These are phyloP conservation scores for Sebastes taczanowskii DNA, from an alignment of 2,797 vertebrate genomes.

Conservation along the genomic window DNA sequence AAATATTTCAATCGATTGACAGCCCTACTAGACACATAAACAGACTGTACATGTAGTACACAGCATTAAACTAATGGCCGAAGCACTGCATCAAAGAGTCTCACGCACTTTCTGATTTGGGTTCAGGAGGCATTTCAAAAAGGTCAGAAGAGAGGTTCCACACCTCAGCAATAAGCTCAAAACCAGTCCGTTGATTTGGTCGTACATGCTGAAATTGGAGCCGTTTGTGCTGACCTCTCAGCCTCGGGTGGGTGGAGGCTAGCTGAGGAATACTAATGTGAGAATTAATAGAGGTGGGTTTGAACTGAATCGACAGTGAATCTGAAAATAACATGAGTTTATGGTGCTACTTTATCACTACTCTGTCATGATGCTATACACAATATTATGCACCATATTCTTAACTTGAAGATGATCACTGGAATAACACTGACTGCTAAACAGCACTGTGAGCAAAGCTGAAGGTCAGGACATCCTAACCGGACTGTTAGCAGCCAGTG, in stretches of 20 bases:
- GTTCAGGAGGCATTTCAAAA: conserved; percentile 16
- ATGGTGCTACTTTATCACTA: background rate
- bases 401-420: conserved; percentile 17
- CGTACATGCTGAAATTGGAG: conserved; percentile 32
- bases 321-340: conserved; percentile 28
- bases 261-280: conserved; percentile 62
- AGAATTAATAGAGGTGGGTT: conserved; percentile 46
- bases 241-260: conserved; percentile 5
- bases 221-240: conserved; percentile 39
- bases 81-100: conserved; percentile 15
- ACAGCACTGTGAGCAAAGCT: background rate
- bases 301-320: conserved; percentile 48
- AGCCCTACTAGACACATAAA: background rate
- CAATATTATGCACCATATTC: background rate
- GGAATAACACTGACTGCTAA: background rate
- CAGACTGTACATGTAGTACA: background rate
- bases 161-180: conserved; percentile 32
- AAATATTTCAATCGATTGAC: too few species aligned
- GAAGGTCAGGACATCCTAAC: conserved; percentile 38
- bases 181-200: conserved; percentile 24
- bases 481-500: conserved; percentile 23
- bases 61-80: background rate
- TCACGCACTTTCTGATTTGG: background rate
- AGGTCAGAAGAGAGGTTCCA: conserved; percentile 37
- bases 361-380: background rate